phyloP scores from a whole-genome alignment of 1,140 invertebrate genomes.

The Habropoda laboriosa region DNA sequence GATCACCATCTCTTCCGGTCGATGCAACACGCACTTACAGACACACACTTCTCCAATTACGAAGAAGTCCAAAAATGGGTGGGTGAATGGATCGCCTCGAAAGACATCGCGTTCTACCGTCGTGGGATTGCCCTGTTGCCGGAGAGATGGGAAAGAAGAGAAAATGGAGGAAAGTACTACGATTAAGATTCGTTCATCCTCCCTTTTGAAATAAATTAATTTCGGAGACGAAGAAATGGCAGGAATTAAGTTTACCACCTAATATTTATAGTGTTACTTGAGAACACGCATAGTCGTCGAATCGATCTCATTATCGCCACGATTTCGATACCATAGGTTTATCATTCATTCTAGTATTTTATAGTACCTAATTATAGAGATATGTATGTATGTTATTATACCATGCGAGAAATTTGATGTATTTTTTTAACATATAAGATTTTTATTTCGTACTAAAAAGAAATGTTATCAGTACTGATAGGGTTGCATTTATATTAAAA shows the following conservation, averaged over 20 bases:
- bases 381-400: constrained; percentile 6
- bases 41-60: not conserved
- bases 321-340: constrained; percentile 37
- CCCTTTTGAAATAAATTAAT: no score
- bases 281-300: constrained; percentile 8
- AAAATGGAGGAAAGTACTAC: no score
- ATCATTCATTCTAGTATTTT: constrained; percentile 21
- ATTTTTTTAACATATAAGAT: not conserved
- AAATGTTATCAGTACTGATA: not conserved
- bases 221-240: no score
- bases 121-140: no score
- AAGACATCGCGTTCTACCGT: not conserved
- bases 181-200: no score
- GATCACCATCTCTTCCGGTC: not conserved
- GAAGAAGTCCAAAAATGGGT: not conserved
- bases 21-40: not conserved
- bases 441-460: not conserved
- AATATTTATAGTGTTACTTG: constrained; percentile 36
- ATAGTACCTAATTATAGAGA: constrained; percentile 23
- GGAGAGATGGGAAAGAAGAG: no score
- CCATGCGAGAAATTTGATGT: constrained; percentile 7
- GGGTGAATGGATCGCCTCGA: not conserved
- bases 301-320: constrained; percentile 59
- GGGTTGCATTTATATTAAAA: not conserved
- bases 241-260: not conserved